Conservation (phyloP, 2,888 invertebrate species). For the Ceriagrion tenellum region DNA sequence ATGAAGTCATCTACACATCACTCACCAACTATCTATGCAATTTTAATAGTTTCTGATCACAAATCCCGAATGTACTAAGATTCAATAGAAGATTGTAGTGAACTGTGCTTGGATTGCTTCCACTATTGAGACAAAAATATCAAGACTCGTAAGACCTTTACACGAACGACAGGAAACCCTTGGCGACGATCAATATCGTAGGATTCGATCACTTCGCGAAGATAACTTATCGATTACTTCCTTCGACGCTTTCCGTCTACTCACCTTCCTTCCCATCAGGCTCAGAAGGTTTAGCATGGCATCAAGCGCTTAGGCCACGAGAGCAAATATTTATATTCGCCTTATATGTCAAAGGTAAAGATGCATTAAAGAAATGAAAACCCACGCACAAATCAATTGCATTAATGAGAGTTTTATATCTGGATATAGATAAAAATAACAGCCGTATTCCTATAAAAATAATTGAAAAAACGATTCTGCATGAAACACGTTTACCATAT, state of each 20-base stretch:
- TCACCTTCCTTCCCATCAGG: neutral
- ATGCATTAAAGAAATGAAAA: neutral
- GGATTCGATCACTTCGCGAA: neutral
- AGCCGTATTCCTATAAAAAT: no score
- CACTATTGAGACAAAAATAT: neutral
- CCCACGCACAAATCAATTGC: neutral
- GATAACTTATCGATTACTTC: constrained; percentile 2
- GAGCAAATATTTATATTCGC: neutral
- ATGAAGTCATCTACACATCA: no score
- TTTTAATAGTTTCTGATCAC: no score
- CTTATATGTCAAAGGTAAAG: neutral
- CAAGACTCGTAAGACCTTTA: neutral
- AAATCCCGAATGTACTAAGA: no score
- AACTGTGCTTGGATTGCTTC: neutral
- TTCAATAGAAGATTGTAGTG: no score
- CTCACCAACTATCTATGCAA: no score
- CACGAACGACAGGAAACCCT: neutral
- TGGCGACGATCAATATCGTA: neutral
- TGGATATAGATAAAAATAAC: neutral
- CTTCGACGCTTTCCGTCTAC: neutral
- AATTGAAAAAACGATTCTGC: no score
- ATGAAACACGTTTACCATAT: no score
- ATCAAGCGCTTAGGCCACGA: neutral
- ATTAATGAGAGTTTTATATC: neutral
- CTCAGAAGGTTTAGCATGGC: neutral